Percentiles rank a stretch among this genome's conserved stretches.
Evolutionary conservation across 2,113 vertebrate species (phyloP).

Genomic region (Alaudala cheleensis): DNA sequence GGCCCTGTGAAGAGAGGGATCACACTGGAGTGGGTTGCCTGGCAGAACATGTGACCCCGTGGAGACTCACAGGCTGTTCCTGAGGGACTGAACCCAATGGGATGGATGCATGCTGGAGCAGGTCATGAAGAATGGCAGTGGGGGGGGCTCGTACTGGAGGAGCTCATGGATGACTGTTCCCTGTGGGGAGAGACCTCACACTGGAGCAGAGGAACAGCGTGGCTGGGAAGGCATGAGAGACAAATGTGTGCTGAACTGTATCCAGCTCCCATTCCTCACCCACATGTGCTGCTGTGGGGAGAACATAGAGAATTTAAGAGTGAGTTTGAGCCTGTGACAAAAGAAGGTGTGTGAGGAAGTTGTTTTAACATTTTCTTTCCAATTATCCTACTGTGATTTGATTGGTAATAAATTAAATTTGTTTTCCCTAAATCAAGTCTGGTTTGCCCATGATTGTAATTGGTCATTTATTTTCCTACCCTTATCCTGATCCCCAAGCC

Average conservation of each 20-base stretch:
- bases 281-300: fast-evolving
- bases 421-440: not conserved
- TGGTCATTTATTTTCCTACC: not conserved
- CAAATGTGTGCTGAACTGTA: not conserved
- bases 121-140: not conserved
- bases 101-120: not conserved
- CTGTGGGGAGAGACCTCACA: fast-evolving
- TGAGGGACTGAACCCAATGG: not conserved
- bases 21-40: not conserved
- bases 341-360: fast-evolving
- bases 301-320: not conserved
- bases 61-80: not conserved
- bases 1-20: fast-evolving
- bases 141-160: not conserved
- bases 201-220: not conserved
- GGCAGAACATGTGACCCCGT: not conserved
- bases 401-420: not conserved
- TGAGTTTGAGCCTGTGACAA: not conserved
- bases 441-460: not conserved
- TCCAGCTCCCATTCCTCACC: not conserved
- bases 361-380: not conserved
- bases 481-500: not conserved
- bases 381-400: not conserved
- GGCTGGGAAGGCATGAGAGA: not conserved
- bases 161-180: not conserved